Evolutionary conservation across 2,888 invertebrate genomes (phyloP).

Genomic region (Autographa pulchrina): DNA sequence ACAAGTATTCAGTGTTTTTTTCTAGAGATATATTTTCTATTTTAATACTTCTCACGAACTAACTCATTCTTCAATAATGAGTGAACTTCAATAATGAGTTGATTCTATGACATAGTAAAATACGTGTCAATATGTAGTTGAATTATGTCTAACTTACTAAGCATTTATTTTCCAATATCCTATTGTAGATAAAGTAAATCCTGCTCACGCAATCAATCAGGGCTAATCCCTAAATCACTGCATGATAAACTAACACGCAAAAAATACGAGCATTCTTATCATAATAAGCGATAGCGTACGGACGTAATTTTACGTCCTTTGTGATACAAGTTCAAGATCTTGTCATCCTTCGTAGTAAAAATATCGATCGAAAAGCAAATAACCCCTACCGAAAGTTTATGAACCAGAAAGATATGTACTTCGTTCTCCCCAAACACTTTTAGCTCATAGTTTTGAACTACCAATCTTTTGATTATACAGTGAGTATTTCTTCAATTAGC

Average conservation of each 20-base stretch:
- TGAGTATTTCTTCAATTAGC: no score
- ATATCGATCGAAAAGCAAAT: background rate
- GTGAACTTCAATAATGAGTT: no score
- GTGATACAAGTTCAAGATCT: background rate
- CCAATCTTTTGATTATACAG: background rate
- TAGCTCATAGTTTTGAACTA: background rate
- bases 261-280: background rate
- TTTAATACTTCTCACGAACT: no score
- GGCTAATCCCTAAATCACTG: constrained; percentile 1
- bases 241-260: background rate
- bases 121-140: background rate
- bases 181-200: background rate
- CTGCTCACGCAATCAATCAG: background rate
- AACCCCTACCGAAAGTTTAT: background rate
- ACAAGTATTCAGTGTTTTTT: background rate
- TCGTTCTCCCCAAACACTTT: background rate
- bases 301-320: background rate
- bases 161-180: background rate
- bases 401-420: background rate
- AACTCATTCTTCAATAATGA: no score
- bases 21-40: background rate
- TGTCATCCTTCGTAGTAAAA: background rate
- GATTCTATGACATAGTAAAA: background rate
- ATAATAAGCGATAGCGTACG: constrained; percentile 1
- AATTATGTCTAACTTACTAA: background rate